Conservation (phyloP, 2,113 vertebrate species). For the Antennarius striatus region DNA sequence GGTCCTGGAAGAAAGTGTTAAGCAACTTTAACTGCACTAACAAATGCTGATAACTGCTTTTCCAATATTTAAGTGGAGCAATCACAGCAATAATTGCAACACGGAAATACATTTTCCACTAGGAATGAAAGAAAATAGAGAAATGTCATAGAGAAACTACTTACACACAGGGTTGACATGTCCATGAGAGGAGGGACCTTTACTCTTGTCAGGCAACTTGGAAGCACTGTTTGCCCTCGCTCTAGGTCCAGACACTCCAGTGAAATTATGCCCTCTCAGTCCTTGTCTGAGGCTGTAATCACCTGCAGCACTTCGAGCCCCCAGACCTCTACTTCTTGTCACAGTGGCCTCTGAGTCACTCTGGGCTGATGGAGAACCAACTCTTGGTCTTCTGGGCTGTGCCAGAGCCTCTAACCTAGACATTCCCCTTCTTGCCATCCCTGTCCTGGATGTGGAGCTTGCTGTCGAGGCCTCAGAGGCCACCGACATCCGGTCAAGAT, state of each 20-base stretch:
- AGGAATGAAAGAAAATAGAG: not conserved
- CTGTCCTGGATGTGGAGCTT: constrained; percentile 92
- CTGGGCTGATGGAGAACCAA: constrained; percentile 92
- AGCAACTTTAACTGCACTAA: too few species aligned
- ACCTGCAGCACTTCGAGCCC: constrained; percentile 68
- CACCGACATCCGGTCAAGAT: constrained; percentile 91
- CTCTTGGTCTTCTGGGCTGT: constrained; percentile 88
- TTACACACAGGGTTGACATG: constrained; percentile 89
- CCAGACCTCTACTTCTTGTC: constrained; percentile 81
- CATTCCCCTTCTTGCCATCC: constrained; percentile 83
- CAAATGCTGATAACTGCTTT: too few species aligned
- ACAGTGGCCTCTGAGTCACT: constrained; percentile 96
- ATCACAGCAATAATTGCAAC: too few species aligned
- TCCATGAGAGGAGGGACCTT: constrained; percentile 79
- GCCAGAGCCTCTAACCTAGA: constrained; percentile 94
- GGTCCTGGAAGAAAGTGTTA: too few species aligned
- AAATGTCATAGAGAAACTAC: constrained; percentile 12
- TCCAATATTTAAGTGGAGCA: too few species aligned
- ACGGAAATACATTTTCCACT: not conserved
- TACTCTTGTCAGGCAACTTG: constrained; percentile 91
- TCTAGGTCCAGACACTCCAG: constrained; percentile 83
- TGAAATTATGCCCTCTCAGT: constrained; percentile 76
- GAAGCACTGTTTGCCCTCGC: constrained; percentile 95
- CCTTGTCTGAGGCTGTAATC: constrained; percentile 86
- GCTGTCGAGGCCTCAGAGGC: constrained; percentile 95